A percentile compares a stretch with the other conserved stretches of the same genome.
phyloP scores from a whole-genome alignment of 1,140 invertebrate genomes.

The Pseudachorutes palmiensis region DNA sequence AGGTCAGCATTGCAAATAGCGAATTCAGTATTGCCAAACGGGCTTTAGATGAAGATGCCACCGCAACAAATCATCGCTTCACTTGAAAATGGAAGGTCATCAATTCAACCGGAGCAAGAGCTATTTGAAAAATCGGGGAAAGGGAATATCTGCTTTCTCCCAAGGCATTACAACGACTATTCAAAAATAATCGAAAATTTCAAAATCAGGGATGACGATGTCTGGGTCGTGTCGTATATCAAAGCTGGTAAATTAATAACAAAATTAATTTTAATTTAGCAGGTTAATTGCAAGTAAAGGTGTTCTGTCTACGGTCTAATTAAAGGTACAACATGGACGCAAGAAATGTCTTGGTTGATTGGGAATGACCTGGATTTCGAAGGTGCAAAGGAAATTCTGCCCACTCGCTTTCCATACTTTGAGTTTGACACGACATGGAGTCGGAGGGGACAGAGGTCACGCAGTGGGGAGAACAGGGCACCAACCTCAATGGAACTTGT shows the following conservation, averaged over 20 bases:
- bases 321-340: slow-evolving; percentile 52
- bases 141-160: slow-evolving; percentile 7
- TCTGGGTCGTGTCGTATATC: slow-evolving; percentile 73
- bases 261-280: background rate
- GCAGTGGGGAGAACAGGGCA: background rate
- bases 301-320: too few relatives aligned
- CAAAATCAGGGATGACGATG: slow-evolving; percentile 56
- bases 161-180: slow-evolving; percentile 4
- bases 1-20: too few relatives aligned
- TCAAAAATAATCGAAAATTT: slow-evolving; percentile 41
- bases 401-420: slow-evolving; percentile 43
- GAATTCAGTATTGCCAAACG: too few relatives aligned
- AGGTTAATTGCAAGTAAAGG: too few relatives aligned
- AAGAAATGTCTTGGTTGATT: slow-evolving; percentile 54
- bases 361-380: slow-evolving; percentile 48
- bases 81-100: too few relatives aligned
- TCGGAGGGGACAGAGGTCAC: background rate
- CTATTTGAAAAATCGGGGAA: background rate
- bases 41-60: too few relatives aligned
- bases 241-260: slow-evolving; percentile 56
- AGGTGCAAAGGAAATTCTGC: slow-evolving; percentile 42
- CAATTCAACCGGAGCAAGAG: background rate
- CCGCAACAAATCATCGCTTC: too few relatives aligned
- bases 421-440: slow-evolving; percentile 37
- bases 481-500: slow-evolving; percentile 34